These are phyloP conservation scores for Psittacula cyanocephala DNA, from an alignment of 2,113 vertebrate genomes.

Conservation along the genomic window DNA sequence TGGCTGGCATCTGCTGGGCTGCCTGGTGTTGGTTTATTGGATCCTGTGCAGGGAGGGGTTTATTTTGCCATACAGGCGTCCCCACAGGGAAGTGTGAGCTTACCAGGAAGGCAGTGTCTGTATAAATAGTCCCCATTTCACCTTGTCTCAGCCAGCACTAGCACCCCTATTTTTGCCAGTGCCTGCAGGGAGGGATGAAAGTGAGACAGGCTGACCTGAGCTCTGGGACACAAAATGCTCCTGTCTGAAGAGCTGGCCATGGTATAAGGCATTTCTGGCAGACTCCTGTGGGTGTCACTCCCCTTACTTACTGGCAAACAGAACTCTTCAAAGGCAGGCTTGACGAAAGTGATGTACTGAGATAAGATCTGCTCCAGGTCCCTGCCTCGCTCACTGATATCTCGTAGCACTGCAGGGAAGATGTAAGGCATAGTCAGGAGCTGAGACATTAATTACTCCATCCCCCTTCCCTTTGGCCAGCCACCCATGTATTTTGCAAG, in stretches of 20 bases:
- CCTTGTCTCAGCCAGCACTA: not conserved
- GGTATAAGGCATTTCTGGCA: not conserved
- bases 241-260: not conserved
- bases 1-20: not conserved
- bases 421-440: not conserved
- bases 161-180: not conserved
- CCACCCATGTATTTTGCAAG: fast-evolving
- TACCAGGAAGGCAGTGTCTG: not conserved
- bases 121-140: not conserved
- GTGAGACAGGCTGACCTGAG: not conserved
- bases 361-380: slow-evolving; percentile 93
- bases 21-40: not conserved
- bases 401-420: slow-evolving; percentile 84
- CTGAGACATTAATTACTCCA: not conserved
- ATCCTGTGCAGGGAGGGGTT: not conserved
- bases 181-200: not conserved
- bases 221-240: not conserved
- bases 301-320: slow-evolving; percentile 90
- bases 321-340: slow-evolving; percentile 98
- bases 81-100: not conserved
- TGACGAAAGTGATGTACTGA: slow-evolving; percentile 97
- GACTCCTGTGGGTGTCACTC: fast-evolving
- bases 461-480: not conserved
- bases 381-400: slow-evolving; percentile 90
- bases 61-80: not conserved